A percentile compares a stretch with the other conserved stretches of the same genome.
These are phyloP conservation scores for Falco peregrinus DNA, from an alignment of 2,797 vertebrate genomes.

Conservation along the genomic window DNA sequence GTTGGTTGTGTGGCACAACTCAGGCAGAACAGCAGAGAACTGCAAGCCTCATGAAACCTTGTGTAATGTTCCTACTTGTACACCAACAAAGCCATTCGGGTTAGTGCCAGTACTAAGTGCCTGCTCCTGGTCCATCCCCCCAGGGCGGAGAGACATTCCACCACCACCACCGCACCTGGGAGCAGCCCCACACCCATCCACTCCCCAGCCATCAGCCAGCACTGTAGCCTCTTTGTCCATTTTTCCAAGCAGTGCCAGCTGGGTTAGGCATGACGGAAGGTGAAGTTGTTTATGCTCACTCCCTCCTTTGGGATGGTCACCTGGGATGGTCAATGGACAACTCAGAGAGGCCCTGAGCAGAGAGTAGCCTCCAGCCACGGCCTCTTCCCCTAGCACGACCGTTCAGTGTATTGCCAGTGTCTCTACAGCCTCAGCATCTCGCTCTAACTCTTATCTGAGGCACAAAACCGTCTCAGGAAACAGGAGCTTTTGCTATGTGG, in stretches of 20 bases:
- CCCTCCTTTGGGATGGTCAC: not conserved
- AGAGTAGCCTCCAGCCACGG: not conserved
- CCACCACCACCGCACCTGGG: accelerated
- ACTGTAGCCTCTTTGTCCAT: not conserved
- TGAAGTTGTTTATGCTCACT: not conserved
- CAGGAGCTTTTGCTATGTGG: not conserved
- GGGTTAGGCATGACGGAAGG: accelerated
- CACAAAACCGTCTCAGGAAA: not conserved
- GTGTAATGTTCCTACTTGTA: not conserved
- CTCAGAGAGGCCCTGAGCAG: not conserved
- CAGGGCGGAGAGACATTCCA: not conserved
- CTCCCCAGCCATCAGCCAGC: not conserved
- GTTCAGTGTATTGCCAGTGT: not conserved
- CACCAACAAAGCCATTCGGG: not conserved
- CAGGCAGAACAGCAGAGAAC: not conserved
- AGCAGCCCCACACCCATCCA: not conserved
- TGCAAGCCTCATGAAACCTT: not conserved
- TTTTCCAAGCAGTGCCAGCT: not conserved
- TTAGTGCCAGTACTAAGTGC: too few species aligned
- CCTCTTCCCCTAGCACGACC: not conserved
- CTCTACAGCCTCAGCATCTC: not conserved
- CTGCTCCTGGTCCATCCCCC: not conserved
- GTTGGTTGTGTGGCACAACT: not conserved
- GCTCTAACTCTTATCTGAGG: not conserved
- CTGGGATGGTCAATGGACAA: not conserved